These are phyloP conservation scores for Geococcyx californianus DNA, from an alignment of 2,113 vertebrate species.

Conservation along the genomic window DNA sequence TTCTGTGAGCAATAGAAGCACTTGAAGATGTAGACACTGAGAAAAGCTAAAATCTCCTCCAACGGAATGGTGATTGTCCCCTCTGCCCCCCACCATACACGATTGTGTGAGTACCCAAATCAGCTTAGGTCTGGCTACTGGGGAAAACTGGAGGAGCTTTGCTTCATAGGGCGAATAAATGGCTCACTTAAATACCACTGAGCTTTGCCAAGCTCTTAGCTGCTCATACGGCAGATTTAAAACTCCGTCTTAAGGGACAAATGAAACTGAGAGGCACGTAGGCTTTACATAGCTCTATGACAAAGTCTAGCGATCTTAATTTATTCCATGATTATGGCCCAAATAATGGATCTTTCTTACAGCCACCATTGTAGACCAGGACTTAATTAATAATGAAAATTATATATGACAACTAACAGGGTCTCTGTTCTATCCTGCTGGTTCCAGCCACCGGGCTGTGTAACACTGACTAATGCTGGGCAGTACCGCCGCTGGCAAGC, in stretches of 20 bases:
- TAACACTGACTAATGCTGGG: not conserved
- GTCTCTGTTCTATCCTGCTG: not conserved
- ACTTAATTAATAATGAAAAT: not conserved
- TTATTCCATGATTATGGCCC: not conserved
- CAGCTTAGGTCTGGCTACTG: not conserved
- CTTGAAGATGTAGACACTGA: not conserved
- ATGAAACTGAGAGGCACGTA: not conserved
- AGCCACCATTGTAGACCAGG: not conserved
- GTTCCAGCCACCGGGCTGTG: not conserved
- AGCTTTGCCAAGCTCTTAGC: not conserved
- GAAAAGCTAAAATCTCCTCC: not conserved
- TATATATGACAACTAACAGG: not conserved
- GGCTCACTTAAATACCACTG: not conserved
- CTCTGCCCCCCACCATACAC: accelerated
- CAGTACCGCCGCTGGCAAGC: accelerated
- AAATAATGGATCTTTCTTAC: not conserved
- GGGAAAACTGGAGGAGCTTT: not conserved
- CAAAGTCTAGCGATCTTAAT: not conserved
- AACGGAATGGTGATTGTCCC: not conserved
- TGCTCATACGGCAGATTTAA: not conserved
- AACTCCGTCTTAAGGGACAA: not conserved
- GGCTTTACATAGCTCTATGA: not conserved
- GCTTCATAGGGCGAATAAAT: not conserved
- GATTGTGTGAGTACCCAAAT: not conserved
- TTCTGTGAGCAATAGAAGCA: not conserved